phyloP scores from a whole-genome alignment of 2,113 vertebrate species.

The Ciconia boyciana region DNA sequence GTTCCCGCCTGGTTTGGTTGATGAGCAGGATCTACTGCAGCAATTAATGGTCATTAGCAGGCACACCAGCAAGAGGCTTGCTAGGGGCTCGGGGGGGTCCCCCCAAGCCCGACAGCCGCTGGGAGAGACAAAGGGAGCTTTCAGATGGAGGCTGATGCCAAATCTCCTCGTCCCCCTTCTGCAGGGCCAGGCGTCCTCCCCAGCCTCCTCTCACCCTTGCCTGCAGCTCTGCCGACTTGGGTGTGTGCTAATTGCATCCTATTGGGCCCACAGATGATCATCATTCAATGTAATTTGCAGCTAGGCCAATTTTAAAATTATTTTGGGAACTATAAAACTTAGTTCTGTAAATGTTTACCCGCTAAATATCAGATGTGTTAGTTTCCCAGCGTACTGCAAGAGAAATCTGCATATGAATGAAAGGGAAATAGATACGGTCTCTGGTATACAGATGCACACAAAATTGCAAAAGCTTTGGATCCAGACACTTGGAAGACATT shows the following conservation, averaged over 20 bases:
- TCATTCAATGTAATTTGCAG: background rate
- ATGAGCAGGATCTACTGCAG: background rate
- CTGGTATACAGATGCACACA: background rate
- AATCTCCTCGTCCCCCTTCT: too few species aligned
- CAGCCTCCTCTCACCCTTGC: background rate
- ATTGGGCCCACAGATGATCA: background rate
- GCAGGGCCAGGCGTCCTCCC: background rate
- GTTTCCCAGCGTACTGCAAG: background rate
- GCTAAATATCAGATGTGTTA: background rate
- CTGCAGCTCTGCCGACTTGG: background rate
- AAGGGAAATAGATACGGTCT: background rate
- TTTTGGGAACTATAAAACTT: background rate
- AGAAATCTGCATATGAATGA: constrained; percentile 16
- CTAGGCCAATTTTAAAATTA: background rate
- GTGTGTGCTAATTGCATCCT: background rate
- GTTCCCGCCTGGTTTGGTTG: rapidly evolving
- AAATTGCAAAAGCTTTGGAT: background rate
- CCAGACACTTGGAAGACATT: background rate
- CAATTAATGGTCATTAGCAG: background rate
- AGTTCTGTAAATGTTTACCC: constrained; percentile 8
- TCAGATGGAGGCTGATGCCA: background rate
- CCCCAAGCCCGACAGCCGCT: rapidly evolving
- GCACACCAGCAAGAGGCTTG: background rate
- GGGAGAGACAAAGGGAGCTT: background rate
- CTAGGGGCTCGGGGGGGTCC: rapidly evolving